Base-by-base conservation (phyloP, 2,797 vertebrate genomes). In the Semaprochilodus insignis region DNA sequence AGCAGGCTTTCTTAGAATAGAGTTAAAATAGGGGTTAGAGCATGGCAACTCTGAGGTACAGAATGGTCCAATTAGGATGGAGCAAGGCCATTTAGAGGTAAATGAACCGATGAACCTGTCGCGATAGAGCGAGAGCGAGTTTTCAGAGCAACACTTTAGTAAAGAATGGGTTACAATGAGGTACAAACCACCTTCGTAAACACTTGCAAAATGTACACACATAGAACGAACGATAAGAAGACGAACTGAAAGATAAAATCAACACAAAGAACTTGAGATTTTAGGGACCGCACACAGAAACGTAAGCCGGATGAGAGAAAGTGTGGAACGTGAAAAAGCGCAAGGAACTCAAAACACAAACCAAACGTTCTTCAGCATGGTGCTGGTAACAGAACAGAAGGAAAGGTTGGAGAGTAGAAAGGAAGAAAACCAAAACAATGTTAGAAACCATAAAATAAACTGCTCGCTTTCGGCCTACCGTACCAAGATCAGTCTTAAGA, bases 401-500 rank as follows among this genome's bases (percentile, higher is more conserved):
- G 52, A 89, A 86, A 88, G 86, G 87, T 88, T 86, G 88, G 91
- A 81, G 83, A 81, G 70, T 84, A 87, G 34, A 82, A 81, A 80
- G 63, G 72, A 81, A 69, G 66, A 57, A 78, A 81, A 87, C 83
- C 60, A 66, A 40, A 88, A 83, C 82, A 1, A 65, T 87, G 74
- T 79, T 13, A 11, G 74, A 81, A 78, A 59, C 80, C 1, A 77
- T 78, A 85, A 0, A 86, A 1, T 48, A 90, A 96, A 95, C 94
- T 96, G 94, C 93, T 94, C 96, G 97, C 96, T 97, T 97, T 97
- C 86, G 96, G 87, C 97, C 96, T 98, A 98, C 97, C 96, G 96
- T 99, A 99, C 97, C 97, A 96, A 99, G 97, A 97, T 98, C 96
- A 97, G 96, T 96, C 96, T 99, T 99, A 98, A 99, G 97, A 98